A percentile compares a stretch with the other conserved stretches of the same genome.
Evolutionary conservation across 2,113 vertebrate species (phyloP).

Genomic region (Seriola dumerili): DNA sequence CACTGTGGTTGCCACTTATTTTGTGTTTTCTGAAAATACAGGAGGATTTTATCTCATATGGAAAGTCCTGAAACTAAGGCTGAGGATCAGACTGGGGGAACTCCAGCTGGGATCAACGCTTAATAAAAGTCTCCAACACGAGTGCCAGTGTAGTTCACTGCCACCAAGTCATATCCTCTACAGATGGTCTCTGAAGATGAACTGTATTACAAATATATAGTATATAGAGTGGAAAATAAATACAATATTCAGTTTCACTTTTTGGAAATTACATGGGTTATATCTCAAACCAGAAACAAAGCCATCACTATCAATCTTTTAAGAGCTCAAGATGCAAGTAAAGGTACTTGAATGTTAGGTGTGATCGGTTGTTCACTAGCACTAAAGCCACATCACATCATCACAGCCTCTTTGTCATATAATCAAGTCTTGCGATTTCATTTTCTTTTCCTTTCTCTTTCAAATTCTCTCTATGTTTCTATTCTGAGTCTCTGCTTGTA

Average conservation of each 20-base stretch:
- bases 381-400: neutral
- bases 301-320: neutral
- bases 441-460: neutral
- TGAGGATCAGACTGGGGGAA: conserved; percentile 47
- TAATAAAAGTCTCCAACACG: conserved; percentile 46
- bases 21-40: conserved; percentile 1
- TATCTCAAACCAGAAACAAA: neutral
- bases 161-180: conserved; percentile 13
- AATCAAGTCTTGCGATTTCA: neutral
- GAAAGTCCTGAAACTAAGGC: conserved; percentile 47
- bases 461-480: neutral
- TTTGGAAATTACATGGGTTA: neutral
- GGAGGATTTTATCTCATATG: conserved; percentile 52
- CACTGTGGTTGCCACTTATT: conserved; percentile 8
- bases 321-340: neutral
- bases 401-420: neutral
- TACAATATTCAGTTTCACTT: neutral
- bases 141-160: conserved; percentile 39
- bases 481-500: conserved; percentile 9
- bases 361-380: neutral
- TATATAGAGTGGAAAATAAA: neutral
- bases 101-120: conserved; percentile 46
- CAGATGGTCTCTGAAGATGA: neutral
- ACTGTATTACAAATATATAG: neutral
- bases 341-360: neutral